phyloP scores from a whole-genome alignment of 2,113 vertebrate genomes.

The Lepus timidus region DNA sequence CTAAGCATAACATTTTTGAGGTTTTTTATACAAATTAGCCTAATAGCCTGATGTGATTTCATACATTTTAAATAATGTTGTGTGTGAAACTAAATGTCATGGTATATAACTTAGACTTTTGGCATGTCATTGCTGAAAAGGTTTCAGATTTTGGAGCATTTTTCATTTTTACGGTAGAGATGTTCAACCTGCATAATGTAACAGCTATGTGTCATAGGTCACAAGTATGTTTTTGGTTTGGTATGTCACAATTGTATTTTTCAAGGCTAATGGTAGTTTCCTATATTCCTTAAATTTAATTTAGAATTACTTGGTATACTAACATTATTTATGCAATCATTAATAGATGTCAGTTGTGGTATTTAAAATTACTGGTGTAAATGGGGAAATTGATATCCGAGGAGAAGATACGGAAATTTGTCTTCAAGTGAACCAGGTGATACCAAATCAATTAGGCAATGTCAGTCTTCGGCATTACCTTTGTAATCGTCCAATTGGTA shows the following conservation, averaged over 20 bases:
- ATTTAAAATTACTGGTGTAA: slow-evolving; percentile 94
- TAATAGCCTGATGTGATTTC: not conserved
- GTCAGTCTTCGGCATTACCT: slow-evolving; percentile 96
- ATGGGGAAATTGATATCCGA: slow-evolving; percentile 93
- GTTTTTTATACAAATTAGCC: not conserved
- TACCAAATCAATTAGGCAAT: slow-evolving; percentile 95
- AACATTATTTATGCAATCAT: slow-evolving; percentile 77
- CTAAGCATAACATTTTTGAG: not conserved
- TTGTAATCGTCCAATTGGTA: slow-evolving; percentile 95
- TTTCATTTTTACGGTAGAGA: not conserved
- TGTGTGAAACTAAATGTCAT: not conserved
- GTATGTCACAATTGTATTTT: not conserved
- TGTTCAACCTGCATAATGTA: not conserved
- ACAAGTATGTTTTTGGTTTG: slow-evolving; percentile 25
- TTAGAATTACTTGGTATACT: slow-evolving; percentile 59
- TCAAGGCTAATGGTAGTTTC: slow-evolving; percentile 25
- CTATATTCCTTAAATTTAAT: slow-evolving; percentile 34
- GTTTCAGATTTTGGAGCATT: not conserved
- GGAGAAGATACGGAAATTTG: slow-evolving; percentile 94
- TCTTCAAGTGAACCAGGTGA: slow-evolving; percentile 93
- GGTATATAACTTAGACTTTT: not conserved
- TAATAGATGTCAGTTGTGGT: slow-evolving; percentile 97
- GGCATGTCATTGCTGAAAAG: not conserved
- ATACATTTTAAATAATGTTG: not conserved
- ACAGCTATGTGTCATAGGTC: not conserved